A percentile compares a stretch with the other conserved stretches of the same genome.
Conservation (phyloP, 1,140 invertebrate species). For the Drosophila leontia region DNA sequence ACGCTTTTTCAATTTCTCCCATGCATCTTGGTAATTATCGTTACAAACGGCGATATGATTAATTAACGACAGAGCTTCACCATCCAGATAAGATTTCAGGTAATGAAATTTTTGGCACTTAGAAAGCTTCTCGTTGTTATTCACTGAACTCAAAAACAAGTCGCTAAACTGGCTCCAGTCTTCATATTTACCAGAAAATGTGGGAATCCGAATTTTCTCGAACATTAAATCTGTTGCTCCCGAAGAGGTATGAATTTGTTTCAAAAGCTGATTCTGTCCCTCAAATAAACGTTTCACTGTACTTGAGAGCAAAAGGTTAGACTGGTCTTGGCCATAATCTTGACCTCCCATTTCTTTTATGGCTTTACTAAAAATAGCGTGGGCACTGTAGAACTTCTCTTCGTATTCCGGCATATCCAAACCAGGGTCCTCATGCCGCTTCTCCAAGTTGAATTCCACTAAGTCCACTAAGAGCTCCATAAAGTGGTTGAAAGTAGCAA, state of each 20-base stretch:
- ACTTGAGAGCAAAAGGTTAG: neutral
- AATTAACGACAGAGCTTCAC: no score
- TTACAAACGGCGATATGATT: no score
- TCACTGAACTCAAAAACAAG: neutral
- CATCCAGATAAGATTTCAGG: no score
- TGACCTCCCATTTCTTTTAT: neutral
- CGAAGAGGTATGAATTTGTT: conserved; percentile 1
- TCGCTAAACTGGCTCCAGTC: neutral
- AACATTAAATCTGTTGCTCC: neutral
- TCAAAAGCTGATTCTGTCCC: neutral
- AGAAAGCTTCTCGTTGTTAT: neutral
- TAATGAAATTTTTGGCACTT: neutral
- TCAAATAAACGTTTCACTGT: neutral
- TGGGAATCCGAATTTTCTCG: neutral
- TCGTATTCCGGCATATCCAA: neutral
- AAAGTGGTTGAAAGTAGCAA: neutral
- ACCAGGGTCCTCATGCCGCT: neutral
- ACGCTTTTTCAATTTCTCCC: no score
- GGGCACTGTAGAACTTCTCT: no score
- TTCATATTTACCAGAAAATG: neutral
- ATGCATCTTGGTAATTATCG: no score
- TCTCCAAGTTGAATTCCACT: neutral
- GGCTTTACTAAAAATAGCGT: no score
- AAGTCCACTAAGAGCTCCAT: conserved; percentile 1
- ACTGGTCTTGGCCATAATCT: neutral